phyloP scores from a whole-genome alignment of 2,888 invertebrate genomes.

The Peribatodes rhomboidaria region DNA sequence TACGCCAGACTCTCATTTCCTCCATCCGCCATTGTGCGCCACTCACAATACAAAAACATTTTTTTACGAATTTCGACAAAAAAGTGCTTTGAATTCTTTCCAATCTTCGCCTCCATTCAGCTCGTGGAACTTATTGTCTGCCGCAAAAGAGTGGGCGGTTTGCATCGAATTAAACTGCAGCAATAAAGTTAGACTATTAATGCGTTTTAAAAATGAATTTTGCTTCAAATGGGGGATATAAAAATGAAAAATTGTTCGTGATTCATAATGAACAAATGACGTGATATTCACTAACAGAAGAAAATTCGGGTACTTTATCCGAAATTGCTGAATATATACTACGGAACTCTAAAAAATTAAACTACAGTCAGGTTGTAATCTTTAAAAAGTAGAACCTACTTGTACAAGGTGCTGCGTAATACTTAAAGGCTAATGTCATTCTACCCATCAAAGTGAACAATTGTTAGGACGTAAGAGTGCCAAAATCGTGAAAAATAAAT shows the following conservation, averaged over 20 bases:
- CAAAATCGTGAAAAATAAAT: too few species aligned
- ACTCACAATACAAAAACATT: conserved; percentile 85
- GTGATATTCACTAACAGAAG: background rate
- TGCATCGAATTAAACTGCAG: conserved; percentile 57
- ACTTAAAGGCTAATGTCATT: too few species aligned
- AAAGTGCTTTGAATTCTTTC: conserved; percentile 84
- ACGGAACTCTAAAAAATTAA: too few species aligned
- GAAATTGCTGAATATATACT: too few species aligned
- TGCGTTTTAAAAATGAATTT: conserved; percentile 24
- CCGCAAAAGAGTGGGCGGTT: conserved; percentile 64
- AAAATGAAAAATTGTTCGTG: background rate
- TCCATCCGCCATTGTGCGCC: conserved; percentile 81
- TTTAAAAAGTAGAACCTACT: too few species aligned
- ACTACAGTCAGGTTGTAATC: too few species aligned
- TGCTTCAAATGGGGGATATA: background rate
- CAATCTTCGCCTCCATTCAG: conserved; percentile 84
- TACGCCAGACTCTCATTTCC: conserved; percentile 85
- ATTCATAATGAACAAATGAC: conserved; percentile 4
- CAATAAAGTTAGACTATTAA: conserved; percentile 52
- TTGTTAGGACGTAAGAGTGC: too few species aligned
- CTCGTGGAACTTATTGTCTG: conserved; percentile 80
- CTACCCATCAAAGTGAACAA: too few species aligned
- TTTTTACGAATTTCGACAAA: conserved; percentile 84
- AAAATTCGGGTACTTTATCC: background rate
- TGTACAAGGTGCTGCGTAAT: too few species aligned